phyloP scores from a whole-genome alignment of 2,797 vertebrate species.

The Euthynnus affinis region DNA sequence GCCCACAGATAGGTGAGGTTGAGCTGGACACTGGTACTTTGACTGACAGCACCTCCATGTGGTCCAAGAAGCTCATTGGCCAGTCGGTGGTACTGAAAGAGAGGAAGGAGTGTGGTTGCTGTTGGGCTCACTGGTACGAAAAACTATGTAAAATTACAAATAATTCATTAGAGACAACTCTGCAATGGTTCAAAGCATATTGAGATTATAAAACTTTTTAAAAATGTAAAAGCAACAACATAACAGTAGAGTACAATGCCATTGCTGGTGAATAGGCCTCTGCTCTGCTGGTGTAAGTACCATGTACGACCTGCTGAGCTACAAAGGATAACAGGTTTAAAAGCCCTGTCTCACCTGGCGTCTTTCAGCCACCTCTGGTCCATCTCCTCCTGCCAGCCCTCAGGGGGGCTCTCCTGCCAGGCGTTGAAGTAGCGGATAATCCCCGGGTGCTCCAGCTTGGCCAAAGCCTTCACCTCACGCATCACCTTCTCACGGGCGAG shows the following conservation, averaged over 20 bases:
- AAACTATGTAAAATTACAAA: background rate
- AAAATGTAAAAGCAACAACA: background rate
- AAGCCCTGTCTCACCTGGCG: constrained; percentile 84
- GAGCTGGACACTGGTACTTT: constrained; percentile 91
- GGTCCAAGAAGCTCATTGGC: constrained; percentile 93
- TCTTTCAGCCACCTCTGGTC: constrained; percentile 97
- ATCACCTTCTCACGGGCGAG: constrained; percentile 98
- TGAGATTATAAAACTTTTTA: background rate
- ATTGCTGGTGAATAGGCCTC: background rate
- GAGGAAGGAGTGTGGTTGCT: background rate
- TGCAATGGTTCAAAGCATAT: no score
- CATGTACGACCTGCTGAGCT: constrained; percentile 4
- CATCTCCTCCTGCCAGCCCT: constrained; percentile 98
- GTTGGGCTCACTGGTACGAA: no score
- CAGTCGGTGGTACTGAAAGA: constrained; percentile 92
- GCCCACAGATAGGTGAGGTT: constrained; percentile 68
- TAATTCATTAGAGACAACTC: background rate
- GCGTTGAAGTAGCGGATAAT: constrained; percentile 99
- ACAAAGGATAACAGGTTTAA: constrained; percentile 9
- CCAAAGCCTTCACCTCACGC: constrained; percentile 97
- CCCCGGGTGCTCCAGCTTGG: constrained; percentile 97
- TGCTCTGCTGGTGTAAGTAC: no score
- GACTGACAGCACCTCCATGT: constrained; percentile 92
- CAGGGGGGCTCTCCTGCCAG: constrained; percentile 97
- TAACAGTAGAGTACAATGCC: no score